Evolutionary conservation across 2,888 invertebrate genomes (phyloP), one percentile per base, ranked within the genome.

Genomic region (Volucella bombylans): DNA sequence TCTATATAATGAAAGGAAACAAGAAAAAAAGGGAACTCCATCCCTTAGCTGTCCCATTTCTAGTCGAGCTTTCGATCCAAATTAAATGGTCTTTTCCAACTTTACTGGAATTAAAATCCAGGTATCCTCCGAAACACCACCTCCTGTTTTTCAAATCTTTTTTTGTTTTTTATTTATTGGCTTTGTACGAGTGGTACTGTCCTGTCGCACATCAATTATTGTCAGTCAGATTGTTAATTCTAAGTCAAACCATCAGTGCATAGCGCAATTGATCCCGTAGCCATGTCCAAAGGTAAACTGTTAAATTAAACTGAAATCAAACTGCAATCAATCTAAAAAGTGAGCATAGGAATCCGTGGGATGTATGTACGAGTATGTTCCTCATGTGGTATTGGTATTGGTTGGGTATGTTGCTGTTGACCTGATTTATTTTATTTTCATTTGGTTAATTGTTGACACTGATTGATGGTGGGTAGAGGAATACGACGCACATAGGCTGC

Each of bases 171-270:
- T n/a, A 0, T 11, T 39, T 59, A 23, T 59, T 61, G 61, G 9
- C 45, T 12, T 38, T 47, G 23, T 62, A 23, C 18, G n/a, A 31
- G 31, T 31, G 31, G 10, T 72, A 14, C 47, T 59, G 65, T 77
- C 72, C 43, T 82, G 73, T 45, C 45, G 54, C 23, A 69, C 83
- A 83, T 83, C 83, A 83, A 83, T 83, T 80, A 80, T 74, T 80
- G 79, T 80, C 80, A 83, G 80, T 83, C 80, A 80, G 83, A 83
- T 74, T 69, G 80, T 71, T 74, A 80, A 74, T 80, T 83, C 83
- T 79, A 71, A 80, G 80, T 80, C 83, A 80, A 79, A 74, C 69
- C 55, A 80, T 38, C 71, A 55, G 65, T 74, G 69, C 74, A 71
- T 71, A 45, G 65, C 49, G 31, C 59, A 52, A 69, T 74, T 65